These are phyloP conservation scores for Rallus crepitans DNA, from an alignment of 2,797 vertebrate genomes.

Conservation along the genomic window DNA sequence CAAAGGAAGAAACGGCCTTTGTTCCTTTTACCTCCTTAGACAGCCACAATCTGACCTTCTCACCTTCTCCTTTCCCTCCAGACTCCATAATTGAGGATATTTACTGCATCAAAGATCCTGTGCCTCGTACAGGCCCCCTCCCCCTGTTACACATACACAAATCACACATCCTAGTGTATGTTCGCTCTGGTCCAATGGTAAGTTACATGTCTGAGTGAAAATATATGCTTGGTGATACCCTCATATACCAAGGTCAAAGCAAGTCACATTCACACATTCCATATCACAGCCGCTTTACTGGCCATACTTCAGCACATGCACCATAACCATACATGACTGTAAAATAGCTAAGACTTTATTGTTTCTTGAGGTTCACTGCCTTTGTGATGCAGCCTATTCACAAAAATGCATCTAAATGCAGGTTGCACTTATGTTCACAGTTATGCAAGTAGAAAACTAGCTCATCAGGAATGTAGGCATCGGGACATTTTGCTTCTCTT, in stretches of 20 bases:
- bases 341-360: neutral
- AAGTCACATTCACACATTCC: constrained; percentile 64
- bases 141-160: constrained; percentile 29
- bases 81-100: constrained; percentile 15
- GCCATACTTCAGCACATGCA: neutral
- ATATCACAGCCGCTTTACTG: neutral
- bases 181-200: constrained; percentile 22
- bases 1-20: constrained; percentile 43
- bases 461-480: neutral
- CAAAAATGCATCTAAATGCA: neutral
- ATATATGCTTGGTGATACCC: constrained; percentile 10
- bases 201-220: constrained; percentile 52
- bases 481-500: neutral
- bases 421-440: neutral
- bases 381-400: neutral
- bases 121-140: neutral
- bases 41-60: constrained; percentile 13
- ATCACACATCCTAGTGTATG: constrained; percentile 5
- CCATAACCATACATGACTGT: neutral
- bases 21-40: constrained; percentile 17
- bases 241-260: constrained; percentile 28
- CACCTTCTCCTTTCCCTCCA: constrained; percentile 7
- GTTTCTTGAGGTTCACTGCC: neutral
- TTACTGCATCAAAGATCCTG: constrained; percentile 18
- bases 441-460: neutral